Percentiles rank a stretch among this genome's conserved stretches.
These are phyloP conservation scores for Dipodomys ordii DNA, from an alignment of 2,113 vertebrate species.

Conservation along the genomic window DNA sequence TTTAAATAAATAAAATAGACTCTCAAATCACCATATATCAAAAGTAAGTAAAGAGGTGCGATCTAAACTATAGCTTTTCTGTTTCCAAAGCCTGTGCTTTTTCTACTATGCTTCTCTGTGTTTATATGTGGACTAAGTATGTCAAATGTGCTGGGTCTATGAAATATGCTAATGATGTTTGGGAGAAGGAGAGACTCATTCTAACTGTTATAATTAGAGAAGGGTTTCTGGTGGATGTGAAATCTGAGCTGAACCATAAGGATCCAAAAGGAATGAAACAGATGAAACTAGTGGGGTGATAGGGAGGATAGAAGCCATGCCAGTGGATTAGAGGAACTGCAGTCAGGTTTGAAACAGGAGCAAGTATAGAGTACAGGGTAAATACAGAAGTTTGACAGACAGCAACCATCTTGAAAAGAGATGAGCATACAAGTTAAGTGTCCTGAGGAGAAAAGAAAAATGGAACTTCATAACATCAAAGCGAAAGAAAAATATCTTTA, in stretches of 20 bases:
- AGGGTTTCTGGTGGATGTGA: constrained; percentile 49
- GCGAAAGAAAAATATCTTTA: constrained; percentile 31
- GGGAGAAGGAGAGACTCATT: constrained; percentile 26
- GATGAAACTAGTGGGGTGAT: not conserved
- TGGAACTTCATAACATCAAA: not conserved
- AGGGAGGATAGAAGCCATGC: not conserved
- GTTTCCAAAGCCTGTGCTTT: constrained; percentile 28
- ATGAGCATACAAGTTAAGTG: not conserved
- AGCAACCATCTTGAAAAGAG: not conserved
- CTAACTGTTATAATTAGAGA: constrained; percentile 58
- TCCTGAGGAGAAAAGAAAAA: not conserved
- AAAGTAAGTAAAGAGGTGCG: not conserved
- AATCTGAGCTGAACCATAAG: constrained; percentile 62
- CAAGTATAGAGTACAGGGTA: not conserved
- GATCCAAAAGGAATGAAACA: constrained; percentile 42
- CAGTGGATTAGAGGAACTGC: not conserved
- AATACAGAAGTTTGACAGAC: not conserved
- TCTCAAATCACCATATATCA: not conserved
- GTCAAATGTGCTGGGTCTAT: constrained; percentile 54
- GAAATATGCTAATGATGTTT: constrained; percentile 49
- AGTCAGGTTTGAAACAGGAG: not conserved
- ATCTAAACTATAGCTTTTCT: constrained; percentile 16
- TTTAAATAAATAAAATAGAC: constrained; percentile 44
- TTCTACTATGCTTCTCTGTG: constrained; percentile 29
- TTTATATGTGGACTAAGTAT: constrained; percentile 57